phyloP scores from a whole-genome alignment of 2,888 invertebrate genomes.

The Tenthredo distinguenda region DNA sequence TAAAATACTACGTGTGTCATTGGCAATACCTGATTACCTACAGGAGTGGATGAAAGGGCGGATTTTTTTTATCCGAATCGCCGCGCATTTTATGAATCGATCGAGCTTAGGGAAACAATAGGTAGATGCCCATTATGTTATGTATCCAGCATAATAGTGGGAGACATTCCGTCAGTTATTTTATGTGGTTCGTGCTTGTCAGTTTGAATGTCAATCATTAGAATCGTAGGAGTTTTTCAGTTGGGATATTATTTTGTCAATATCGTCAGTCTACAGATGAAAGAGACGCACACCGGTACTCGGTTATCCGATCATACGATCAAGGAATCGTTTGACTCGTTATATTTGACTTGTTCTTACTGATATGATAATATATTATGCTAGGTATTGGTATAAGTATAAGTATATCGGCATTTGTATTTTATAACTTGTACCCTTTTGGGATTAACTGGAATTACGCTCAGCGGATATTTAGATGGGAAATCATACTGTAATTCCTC shows the following conservation, averaged over 20 bases:
- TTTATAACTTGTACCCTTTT: constrained; percentile 44
- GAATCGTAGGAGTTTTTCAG: background rate
- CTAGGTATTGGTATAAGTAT: background rate
- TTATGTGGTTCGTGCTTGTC: background rate
- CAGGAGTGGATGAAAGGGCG: background rate
- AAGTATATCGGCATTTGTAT: background rate
- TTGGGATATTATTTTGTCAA: background rate
- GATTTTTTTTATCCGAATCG: background rate
- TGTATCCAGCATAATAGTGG: background rate
- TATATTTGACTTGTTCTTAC: constrained; percentile 17
- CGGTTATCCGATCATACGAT: background rate
- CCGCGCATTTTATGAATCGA: background rate
- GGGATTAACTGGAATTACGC: constrained; percentile 41
- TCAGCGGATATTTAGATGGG: constrained; percentile 19
- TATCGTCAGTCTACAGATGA: background rate
- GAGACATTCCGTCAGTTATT: background rate
- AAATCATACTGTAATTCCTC: background rate
- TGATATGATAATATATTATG: constrained; percentile 13
- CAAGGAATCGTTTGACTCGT: background rate
- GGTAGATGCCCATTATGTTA: background rate
- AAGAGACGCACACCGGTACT: background rate
- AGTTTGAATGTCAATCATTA: background rate
- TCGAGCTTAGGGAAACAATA: background rate
- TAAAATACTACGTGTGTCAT: background rate
- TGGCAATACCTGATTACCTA: background rate